Evolutionary conservation across 2,888 invertebrate genomes (phyloP).

Genomic region (Brenthis hecate): DNA sequence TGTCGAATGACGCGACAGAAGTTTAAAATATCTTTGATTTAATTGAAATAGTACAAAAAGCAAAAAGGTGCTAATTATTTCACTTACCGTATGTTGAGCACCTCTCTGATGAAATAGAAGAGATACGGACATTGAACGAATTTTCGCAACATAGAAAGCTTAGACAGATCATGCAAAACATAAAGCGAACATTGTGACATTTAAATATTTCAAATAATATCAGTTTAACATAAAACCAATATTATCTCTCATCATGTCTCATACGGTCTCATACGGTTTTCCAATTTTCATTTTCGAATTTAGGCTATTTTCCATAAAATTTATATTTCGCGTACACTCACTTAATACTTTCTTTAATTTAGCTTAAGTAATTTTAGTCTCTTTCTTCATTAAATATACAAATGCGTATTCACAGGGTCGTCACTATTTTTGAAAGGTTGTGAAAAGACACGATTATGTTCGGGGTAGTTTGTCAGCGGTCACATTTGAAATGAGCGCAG

Average conservation of each 20-base stretch:
- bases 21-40: neutral
- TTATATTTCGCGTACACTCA: constrained; percentile 32
- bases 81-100: constrained; percentile 34
- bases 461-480: constrained; percentile 43
- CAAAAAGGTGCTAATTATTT: neutral
- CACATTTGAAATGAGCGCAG: constrained; percentile 50
- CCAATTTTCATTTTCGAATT: neutral
- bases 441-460: constrained; percentile 27
- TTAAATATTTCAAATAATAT: constrained; percentile 23
- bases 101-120: constrained; percentile 11
- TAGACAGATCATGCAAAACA: constrained; percentile 48
- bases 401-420: constrained; percentile 35
- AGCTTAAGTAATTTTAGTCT: constrained; percentile 17
- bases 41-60: neutral
- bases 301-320: constrained; percentile 2
- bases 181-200: constrained; percentile 43
- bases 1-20: too few relatives aligned
- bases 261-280: neutral
- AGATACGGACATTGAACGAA: constrained; percentile 28
- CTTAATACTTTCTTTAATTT: constrained; percentile 14
- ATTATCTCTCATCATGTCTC: too few relatives aligned
- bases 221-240: neutral
- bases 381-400: constrained; percentile 11
- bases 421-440: constrained; percentile 30
- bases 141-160: constrained; percentile 44